Base-by-base conservation (phyloP, 23 tunicate species). In the Diplosoma virens region DNA sequence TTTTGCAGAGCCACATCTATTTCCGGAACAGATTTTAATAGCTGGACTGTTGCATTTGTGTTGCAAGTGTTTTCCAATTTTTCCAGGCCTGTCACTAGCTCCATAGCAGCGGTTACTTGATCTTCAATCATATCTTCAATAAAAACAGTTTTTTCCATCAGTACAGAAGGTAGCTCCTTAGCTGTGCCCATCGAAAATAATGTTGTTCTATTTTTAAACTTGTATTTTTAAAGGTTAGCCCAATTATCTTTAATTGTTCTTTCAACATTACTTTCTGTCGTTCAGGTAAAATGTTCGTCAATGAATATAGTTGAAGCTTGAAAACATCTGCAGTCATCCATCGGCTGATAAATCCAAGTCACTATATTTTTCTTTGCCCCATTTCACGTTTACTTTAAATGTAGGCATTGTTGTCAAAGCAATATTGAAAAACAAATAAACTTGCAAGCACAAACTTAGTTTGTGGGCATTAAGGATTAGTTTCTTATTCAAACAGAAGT, bases 11-110 rank as follows among this genome's bases (percentile, higher is more conserved):
- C 94, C 4, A 41, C 34, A 32, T 66, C 82, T 64, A 94, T 65
- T 83, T 94, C 99, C 23, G 99, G 99, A n/a, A 94, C 89, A 1
- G 95, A 73, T 32, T 77, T 80, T n/a, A 94, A 75, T 48, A 88
- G 32, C 50, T 94, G 99, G n/a, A 94, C 81, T 31, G 94, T 83
- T 20, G 99, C 93, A 59, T 94, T 94, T 90, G 88, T 88, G 78
- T 94, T 88, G 63, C 99, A 94, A 1, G 99, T 94, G 67, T 94
- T 94, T 1, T 95, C 99, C 11, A 94, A 77, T 48, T 94, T 94
- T 21, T 87, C 89, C 48, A 94, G 53, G 0, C 99, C 99, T 52
- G 95, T 79, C 3, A 75, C 59, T 59, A 84, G 28, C 35, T 92
- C 92, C 87, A 92, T 80, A 56, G 97, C 97, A 61, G 93, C 81